phyloP scores from a whole-genome alignment of 2,113 vertebrate species.

The Dasyurus viverrinus region DNA sequence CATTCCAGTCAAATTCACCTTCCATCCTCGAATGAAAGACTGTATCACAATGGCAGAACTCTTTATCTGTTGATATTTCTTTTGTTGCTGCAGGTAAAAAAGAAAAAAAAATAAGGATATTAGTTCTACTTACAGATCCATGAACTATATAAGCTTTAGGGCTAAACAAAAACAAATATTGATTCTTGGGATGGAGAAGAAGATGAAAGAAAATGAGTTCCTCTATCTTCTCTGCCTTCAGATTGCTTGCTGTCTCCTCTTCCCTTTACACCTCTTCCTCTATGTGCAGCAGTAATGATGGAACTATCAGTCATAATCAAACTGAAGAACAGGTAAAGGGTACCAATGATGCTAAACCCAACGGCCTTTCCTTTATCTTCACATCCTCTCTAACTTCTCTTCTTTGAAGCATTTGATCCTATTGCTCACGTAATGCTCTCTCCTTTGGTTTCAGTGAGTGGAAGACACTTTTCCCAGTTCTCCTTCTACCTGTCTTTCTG shows the following conservation, averaged over 20 bases:
- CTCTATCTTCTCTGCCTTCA: not conserved
- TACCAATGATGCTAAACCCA: too few relatives aligned
- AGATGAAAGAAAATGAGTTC: not conserved
- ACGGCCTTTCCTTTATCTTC: too few relatives aligned
- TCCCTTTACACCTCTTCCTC: not conserved
- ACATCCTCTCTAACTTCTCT: too few relatives aligned
- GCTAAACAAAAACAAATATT: not conserved
- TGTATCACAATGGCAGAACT: constrained; percentile 91
- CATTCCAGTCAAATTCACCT: constrained; percentile 85
- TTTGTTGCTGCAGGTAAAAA: constrained; percentile 91
- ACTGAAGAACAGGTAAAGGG: too few relatives aligned
- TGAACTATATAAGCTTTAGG: not conserved
- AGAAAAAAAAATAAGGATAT: constrained; percentile 21
- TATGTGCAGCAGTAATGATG: not conserved
- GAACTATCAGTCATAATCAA: too few relatives aligned
- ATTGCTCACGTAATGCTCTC: too few relatives aligned
- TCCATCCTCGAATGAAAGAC: constrained; percentile 97
- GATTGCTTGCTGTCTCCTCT: not conserved
- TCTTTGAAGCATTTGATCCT: too few relatives aligned
- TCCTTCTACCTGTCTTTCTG: too few relatives aligned
- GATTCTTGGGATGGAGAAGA: not conserved
- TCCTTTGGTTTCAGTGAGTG: too few relatives aligned
- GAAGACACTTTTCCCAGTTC: too few relatives aligned
- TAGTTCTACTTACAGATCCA: not conserved
- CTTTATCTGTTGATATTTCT: constrained; percentile 92